Evolutionary conservation across 2,113 vertebrate species (phyloP).

Genomic region (Suricata suricatta): DNA sequence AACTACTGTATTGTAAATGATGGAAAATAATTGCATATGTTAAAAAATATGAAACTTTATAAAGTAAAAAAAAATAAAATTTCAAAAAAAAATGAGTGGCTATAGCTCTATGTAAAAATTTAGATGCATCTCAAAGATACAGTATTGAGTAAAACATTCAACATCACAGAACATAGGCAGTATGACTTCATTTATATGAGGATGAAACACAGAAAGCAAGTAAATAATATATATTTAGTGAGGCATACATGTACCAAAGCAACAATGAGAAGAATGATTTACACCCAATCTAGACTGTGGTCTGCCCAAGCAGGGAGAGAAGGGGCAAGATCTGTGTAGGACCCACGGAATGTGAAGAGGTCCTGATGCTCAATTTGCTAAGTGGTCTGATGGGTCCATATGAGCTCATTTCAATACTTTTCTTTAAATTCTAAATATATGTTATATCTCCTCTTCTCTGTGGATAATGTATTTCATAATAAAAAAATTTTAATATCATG

Average conservation of each 20-base stretch:
- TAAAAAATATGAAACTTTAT: no score
- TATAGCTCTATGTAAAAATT: not conserved
- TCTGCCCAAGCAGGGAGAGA: not conserved
- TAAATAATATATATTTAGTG: not conserved
- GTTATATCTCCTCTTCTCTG: constrained; percentile 19
- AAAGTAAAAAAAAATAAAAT: no score
- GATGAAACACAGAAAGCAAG: not conserved
- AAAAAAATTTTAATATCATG: constrained; percentile 71
- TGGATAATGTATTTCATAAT: constrained; percentile 63
- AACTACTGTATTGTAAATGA: no score
- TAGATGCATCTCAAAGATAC: not conserved
- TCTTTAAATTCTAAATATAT: constrained; percentile 52
- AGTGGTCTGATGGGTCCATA: not conserved
- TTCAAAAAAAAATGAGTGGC: not conserved
- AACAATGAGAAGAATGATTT: not conserved
- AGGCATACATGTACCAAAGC: not conserved
- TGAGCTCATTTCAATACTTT: constrained; percentile 20
- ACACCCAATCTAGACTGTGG: not conserved
- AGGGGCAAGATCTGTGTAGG: rapidly evolving
- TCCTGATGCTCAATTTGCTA: not conserved
- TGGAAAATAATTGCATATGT: no score
- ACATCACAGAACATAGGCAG: not conserved
- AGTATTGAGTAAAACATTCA: not conserved
- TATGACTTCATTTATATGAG: not conserved
- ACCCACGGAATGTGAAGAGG: not conserved